Conservation (phyloP, 1,140 invertebrate species). For the Solen grandis region DNA sequence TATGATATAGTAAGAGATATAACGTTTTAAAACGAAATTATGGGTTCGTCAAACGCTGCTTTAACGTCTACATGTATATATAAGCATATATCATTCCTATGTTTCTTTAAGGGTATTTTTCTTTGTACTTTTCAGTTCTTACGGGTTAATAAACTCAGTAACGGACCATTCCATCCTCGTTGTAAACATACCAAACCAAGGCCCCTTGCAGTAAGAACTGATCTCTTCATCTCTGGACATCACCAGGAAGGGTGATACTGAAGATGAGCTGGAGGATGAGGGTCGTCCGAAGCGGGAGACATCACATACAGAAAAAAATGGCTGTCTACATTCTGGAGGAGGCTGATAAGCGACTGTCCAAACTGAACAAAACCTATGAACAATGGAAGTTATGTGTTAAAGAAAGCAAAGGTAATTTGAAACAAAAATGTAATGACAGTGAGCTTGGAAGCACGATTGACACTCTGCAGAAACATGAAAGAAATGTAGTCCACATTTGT, state of each 20-base stretch:
- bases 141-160: too few species aligned
- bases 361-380: slow-evolving; percentile 1
- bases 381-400: slow-evolving; percentile 1
- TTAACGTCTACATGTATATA: too few species aligned
- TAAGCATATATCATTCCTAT: too few species aligned
- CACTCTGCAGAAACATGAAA: neutral
- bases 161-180: too few species aligned
- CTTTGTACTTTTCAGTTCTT: too few species aligned
- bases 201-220: slow-evolving; percentile 20
- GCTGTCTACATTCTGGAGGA: slow-evolving; percentile 15
- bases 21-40: too few species aligned
- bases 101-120: too few species aligned
- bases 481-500: too few species aligned
- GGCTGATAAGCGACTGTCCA: neutral
- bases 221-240: neutral
- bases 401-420: neutral
- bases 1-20: too few species aligned
- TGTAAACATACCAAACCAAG: too few species aligned
- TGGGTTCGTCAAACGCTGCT: too few species aligned
- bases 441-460: slow-evolving; percentile 24
- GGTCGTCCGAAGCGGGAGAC: slow-evolving; percentile 10
- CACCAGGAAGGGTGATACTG: too few species aligned
- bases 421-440: neutral
- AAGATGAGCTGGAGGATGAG: neutral
- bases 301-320: slow-evolving; percentile 1